Evolutionary conservation across 2,113 vertebrate genomes (phyloP).

Genomic region (Pseudopodoces humilis): DNA sequence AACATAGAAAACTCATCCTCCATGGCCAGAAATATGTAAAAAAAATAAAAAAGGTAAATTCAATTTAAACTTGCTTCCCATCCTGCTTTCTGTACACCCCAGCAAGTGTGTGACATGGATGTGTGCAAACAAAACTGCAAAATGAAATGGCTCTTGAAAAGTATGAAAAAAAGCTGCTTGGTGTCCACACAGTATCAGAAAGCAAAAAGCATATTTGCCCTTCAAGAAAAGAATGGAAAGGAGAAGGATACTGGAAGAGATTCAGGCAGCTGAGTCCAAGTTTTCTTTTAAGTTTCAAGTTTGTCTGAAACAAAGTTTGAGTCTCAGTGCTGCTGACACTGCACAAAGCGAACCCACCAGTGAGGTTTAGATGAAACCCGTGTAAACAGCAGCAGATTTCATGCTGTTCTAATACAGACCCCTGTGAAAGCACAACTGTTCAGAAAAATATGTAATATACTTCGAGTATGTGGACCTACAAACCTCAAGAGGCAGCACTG

Average conservation of each 20-base stretch:
- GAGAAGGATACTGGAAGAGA: neutral
- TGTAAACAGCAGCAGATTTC: constrained; percentile 64
- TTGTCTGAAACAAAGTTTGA: constrained; percentile 38
- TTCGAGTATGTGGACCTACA: constrained; percentile 42
- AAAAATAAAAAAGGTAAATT: neutral
- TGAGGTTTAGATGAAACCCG: constrained; percentile 45
- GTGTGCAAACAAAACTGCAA: neutral
- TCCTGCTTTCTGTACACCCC: neutral
- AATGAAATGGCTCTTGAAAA: neutral
- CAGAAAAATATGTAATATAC: constrained; percentile 55
- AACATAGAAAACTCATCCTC: neutral
- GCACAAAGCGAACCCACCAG: constrained; percentile 39
- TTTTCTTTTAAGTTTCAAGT: constrained; percentile 30
- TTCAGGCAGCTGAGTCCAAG: neutral
- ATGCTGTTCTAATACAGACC: constrained; percentile 68
- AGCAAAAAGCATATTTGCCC: neutral
- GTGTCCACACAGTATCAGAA: neutral
- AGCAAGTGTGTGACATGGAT: rapidly evolving
- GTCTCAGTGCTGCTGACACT: constrained; percentile 53
- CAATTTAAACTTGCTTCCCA: neutral
- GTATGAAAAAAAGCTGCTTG: neutral
- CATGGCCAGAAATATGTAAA: neutral
- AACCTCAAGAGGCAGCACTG: constrained; percentile 47
- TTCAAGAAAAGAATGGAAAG: neutral
- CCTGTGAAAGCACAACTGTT: constrained; percentile 51